Percentiles rank a stretch among this genome's conserved stretches.
These are phyloP conservation scores for Lysiphlebus fabarum DNA, from an alignment of 1,140 invertebrate species.

Conservation along the genomic window DNA sequence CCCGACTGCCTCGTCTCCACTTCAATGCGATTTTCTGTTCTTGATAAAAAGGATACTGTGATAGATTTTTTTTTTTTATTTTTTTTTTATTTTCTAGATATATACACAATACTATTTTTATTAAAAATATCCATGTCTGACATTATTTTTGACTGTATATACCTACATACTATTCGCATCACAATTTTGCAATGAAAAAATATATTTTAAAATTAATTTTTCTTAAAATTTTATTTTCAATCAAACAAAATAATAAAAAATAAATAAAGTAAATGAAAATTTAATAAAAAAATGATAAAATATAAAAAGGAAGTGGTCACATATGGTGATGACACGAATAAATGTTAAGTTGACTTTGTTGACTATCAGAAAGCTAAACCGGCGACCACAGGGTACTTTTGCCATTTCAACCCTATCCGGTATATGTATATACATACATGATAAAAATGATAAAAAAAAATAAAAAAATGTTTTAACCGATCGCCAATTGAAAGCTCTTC, in stretches of 20 bases:
- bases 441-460: not conserved
- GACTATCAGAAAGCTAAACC: constrained; percentile 22
- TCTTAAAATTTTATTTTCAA: too few species aligned
- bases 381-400: constrained; percentile 18
- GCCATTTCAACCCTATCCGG: constrained; percentile 20
- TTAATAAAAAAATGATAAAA: not conserved
- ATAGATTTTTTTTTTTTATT: constrained; percentile 1
- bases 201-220: too few species aligned
- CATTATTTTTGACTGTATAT: too few species aligned
- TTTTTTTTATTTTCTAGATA: too few species aligned
- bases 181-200: too few species aligned
- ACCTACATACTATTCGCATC: too few species aligned
- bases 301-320: not conserved
- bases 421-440: constrained; percentile 24
- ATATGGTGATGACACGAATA: constrained; percentile 15
- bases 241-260: too few species aligned
- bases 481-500: constrained; percentile 28
- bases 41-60: constrained; percentile 23
- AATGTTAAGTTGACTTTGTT: constrained; percentile 36
- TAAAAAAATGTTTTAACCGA: constrained; percentile 6
- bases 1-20: constrained; percentile 45
- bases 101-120: too few species aligned
- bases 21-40: constrained; percentile 39
- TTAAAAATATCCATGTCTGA: too few species aligned
- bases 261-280: not conserved